These are phyloP conservation scores for Hydraecia micacea DNA, from an alignment of 2,888 invertebrate genomes.

Conservation along the genomic window DNA sequence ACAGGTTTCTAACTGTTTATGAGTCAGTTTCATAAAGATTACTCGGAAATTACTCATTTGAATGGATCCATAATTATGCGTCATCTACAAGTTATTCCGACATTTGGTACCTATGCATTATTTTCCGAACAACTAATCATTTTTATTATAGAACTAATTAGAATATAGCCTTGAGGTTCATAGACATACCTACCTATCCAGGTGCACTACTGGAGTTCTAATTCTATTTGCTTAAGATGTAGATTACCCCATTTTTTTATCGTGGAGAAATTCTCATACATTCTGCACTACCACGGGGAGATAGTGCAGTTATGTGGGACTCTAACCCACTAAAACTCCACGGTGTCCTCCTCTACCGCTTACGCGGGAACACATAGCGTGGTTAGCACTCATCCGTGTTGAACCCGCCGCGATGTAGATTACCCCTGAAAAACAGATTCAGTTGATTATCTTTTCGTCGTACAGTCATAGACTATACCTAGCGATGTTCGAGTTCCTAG, in stretches of 20 bases:
- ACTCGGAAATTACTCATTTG: conserved; percentile 54
- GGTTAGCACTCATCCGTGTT: too few relatives aligned
- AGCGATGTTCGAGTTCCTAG: not conserved
- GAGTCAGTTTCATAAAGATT: conserved; percentile 47
- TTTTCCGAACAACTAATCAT: conserved; percentile 43
- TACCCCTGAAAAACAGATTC: not conserved
- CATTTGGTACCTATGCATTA: conserved; percentile 27
- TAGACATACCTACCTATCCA: not conserved
- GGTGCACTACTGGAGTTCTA: not conserved
- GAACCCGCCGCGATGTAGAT: too few relatives aligned
- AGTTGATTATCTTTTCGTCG: not conserved
- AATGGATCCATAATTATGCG: conserved; percentile 48
- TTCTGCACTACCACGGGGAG: too few relatives aligned
- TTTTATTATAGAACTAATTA: conserved; percentile 12
- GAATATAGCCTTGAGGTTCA: conserved; percentile 2
- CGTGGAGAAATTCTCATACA: too few relatives aligned
- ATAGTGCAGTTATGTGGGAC: too few relatives aligned
- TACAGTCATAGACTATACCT: not conserved
- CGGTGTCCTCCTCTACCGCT: too few relatives aligned
- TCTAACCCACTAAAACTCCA: too few relatives aligned
- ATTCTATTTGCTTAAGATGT: not conserved
- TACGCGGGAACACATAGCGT: too few relatives aligned
- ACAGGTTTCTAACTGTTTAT: conserved; percentile 50
- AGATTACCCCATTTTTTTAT: too few relatives aligned
- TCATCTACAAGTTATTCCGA: conserved; percentile 37